Base-by-base conservation (phyloP, 2,888 invertebrate species). In the Prenolepis imparis region DNA sequence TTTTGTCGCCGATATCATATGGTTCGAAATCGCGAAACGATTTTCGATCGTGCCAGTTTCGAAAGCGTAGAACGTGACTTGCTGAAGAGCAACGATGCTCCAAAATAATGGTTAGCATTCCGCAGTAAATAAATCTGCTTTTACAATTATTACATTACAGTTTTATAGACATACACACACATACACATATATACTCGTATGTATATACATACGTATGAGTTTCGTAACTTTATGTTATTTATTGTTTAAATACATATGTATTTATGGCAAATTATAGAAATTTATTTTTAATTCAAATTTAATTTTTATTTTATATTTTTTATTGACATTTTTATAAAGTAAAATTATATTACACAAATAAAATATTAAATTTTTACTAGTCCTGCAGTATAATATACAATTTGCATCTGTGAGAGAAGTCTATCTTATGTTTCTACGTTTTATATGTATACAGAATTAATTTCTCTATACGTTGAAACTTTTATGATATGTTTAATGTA, bases 1-100 rank as follows among this genome's bases (percentile, higher is more conserved):
- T 72, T 70, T 68, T 82, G 63, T 83, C 81, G 81, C 44, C 59
- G 59, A 72, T 72, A 80, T 80, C 72, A 80, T 80, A 80, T 24
- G 59, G 72, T 44, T 18, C 72, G 78, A 80, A 72, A 72, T 72
- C 59, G 78, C 48, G 24, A 72, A 44, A 44, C 72, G 72, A 80
- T 80, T 80, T 70, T 72, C 78, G 59, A 59, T 59, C 59, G 44
- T 48, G 78, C 44, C 59, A 32, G 32, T 59, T 70, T 70, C 44
- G 44, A 36, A 18, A 44, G 44, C 67, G 68, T 41, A 67, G 11
- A 57, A 57, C 78, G 78, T 80, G 78, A 59, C 36, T 44, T 59
- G 59, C 32, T 18, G 44, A 41, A 41, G 41, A 57, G 44, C 21
- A 57, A 11, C 21, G 32, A 68, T 41, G 6, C 75, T 44, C 12